Evolutionary conservation across 2,888 invertebrate species (phyloP), one percentile per base, ranked within the genome.

Genomic region (Petrolisthes manimaculis): DNA sequence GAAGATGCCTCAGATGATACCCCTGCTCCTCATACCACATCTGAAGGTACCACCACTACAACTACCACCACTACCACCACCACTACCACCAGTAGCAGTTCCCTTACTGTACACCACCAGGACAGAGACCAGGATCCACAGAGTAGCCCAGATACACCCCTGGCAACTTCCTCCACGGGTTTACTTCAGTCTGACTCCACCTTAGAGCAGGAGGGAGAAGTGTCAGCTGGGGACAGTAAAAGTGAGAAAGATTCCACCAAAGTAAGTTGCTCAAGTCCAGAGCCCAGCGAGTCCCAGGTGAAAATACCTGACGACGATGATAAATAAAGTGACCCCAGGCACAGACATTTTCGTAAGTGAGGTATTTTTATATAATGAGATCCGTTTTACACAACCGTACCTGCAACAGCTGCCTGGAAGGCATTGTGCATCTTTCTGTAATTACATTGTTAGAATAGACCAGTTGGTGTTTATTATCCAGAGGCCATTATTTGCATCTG

Each of bases 311-410:
- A 71, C 21, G 71, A 71, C 18, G 21, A 37, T 37, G 37, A 37
- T 37, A 37, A 37, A 37, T 37, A 37, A 37, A 37, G 37, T 37
- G 37, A 37, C 37, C 37, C 37, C 37, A 37, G 37, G 37, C 37
- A 37, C 37, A 61, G 61, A 61, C 21, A n/a, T 71, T 71, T 71
- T 71, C 21, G 2, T 21, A n/a, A 71, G 71, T n/a, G 21, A 71
- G 71, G 71, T 71, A 71, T 71, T 71, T 71, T 71, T 71, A 71
- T 71, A 71, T n/a, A 37, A 61, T n/a, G 71, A 71, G 71, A 71
- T 71, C n/a, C 14, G 71, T 71, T 85, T 86, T 86, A 86, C 86
- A 86, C 86, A 86, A 71, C 75, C 74, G 86, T 86, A 86, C 86
- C 86, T 86, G 86, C 86, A n/a, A 71, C n/a, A n/a, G 37, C 37